Base-by-base conservation (phyloP, 2,888 invertebrate species). In the Urechis unicinctus region DNA sequence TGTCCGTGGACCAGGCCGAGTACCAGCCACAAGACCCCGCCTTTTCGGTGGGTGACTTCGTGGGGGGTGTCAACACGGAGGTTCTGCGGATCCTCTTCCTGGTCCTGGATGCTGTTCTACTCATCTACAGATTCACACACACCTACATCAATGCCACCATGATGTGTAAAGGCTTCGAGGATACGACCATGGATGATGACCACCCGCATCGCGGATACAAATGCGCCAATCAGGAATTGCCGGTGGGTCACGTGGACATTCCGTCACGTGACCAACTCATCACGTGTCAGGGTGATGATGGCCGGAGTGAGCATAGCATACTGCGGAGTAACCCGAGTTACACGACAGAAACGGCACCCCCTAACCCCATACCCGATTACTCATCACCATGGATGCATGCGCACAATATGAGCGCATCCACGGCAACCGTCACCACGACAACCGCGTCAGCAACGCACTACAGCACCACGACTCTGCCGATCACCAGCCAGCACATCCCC, bases 61-160 rank as follows among this genome's bases (percentile, higher is more conserved):
- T 60, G 22, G 24, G n/a, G 2, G 48, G 42, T 30, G 22, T 57
- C 2, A 55, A 57, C 53, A 56, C 52, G 22, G 53, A 57, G 3
- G 29, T 62, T 17, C 57, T 62, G 45, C 51, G 61, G 25, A 55
- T 61, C 17, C 25, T 62, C n/a, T 62, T 62, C 48, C 53, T 62
- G 25, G 52, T 57, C 21, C 29, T 62, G 50, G 62, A 62, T 36
- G 55, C 52, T 22, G 26, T 62, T 9, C 50, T 62, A 2, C 50
- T 62, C 13, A 30, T 60, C 22, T 61, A 62, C 42, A 50, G 62
- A 6, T 55, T 57, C 43, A 55, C 54, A 30, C 54, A 58, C 41
- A 59, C 58, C 24, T 62, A 61, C 41, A 53, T 59, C 28, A 62
- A 53, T 21, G 57, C 59, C 45, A 52, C 57, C 2, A 41, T 50